These are phyloP conservation scores for Psittacara wagleri DNA, from an alignment of 2,113 vertebrate species.

Conservation along the genomic window DNA sequence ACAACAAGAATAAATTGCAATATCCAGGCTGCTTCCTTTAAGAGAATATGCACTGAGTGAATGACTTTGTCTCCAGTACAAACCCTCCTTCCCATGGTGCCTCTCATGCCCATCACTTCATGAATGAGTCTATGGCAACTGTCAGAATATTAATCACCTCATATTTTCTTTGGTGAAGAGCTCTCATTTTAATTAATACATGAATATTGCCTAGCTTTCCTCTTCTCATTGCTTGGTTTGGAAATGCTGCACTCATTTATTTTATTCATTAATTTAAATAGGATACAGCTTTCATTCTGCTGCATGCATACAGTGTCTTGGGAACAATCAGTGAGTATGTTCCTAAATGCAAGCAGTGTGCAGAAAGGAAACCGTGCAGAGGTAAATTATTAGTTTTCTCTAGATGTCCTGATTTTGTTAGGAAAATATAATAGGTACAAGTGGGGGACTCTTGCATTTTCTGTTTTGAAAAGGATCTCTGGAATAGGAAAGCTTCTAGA, in stretches of 20 bases:
- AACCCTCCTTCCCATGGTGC: neutral
- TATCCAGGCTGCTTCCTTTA: conserved; percentile 9
- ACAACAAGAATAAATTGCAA: conserved; percentile 32
- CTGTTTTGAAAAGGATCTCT: neutral
- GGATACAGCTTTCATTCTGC: conserved; percentile 13
- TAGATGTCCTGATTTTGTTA: neutral
- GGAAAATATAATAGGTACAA: neutral
- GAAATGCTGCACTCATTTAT: neutral
- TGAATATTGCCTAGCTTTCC: neutral
- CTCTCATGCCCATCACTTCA: conserved; percentile 18
- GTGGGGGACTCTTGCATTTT: neutral
- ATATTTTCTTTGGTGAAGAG: neutral
- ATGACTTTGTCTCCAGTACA: conserved; percentile 13
- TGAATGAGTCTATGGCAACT: conserved; percentile 39
- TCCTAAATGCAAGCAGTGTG: neutral
- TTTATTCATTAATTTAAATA: conserved; percentile 33
- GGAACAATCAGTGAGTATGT: neutral
- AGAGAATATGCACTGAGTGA: neutral
- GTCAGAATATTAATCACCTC: neutral
- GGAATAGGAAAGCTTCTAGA: neutral
- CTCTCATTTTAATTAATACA: conserved; percentile 13
- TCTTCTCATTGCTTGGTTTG: neutral
- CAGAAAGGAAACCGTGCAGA: neutral
- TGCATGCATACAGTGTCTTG: neutral
- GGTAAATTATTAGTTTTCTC: neutral